Conservation (phyloP, 2,797 vertebrate genomes). For the Myotis myotis region DNA sequence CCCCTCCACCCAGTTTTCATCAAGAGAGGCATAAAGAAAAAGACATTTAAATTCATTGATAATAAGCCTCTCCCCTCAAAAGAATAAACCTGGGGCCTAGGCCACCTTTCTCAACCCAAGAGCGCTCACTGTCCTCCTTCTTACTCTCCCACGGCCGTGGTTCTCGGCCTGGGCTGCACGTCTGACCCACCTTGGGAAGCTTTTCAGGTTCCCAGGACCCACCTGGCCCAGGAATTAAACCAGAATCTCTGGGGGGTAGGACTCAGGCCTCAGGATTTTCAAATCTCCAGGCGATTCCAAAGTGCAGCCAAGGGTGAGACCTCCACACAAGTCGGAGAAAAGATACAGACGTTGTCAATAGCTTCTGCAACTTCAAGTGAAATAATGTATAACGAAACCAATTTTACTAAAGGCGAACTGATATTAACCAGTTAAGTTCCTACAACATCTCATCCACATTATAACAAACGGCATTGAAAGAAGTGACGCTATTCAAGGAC, state of each 20-base stretch:
- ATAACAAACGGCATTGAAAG: background rate
- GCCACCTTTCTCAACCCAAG: background rate
- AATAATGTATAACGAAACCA: background rate
- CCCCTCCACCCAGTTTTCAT: background rate
- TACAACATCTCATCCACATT: background rate
- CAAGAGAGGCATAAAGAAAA: background rate
- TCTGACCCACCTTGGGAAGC: background rate
- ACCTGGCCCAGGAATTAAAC: background rate
- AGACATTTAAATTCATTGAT: background rate
- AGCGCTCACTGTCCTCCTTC: background rate
- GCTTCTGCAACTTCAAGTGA: background rate
- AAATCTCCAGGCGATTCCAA: background rate
- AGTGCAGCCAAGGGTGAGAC: background rate
- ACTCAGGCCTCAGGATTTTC: background rate
- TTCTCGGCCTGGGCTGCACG: background rate
- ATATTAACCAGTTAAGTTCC: background rate
- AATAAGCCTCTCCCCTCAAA: background rate
- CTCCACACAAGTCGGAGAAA: background rate
- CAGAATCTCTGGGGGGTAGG: background rate
- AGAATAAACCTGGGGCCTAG: background rate
- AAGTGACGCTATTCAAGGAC: no score
- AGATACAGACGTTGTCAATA: background rate
- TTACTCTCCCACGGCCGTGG: background rate
- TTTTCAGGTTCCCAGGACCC: background rate
- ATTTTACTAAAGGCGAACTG: background rate